Evolutionary conservation across 2,888 invertebrate genomes (phyloP).

Genomic region (Acrocyrtus sp.): DNA sequence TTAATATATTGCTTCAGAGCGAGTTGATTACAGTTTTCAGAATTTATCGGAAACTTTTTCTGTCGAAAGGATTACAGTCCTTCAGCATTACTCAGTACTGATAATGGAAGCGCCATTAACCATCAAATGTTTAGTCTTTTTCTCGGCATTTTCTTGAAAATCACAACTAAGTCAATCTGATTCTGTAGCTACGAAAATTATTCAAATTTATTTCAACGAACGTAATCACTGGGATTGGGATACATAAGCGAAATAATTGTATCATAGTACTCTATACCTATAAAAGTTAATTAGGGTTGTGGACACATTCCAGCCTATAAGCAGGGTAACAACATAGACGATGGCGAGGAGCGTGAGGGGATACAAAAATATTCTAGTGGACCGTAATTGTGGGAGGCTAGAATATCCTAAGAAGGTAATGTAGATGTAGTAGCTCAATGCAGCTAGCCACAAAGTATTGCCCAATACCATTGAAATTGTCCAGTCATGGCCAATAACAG

Average conservation of each 20-base stretch:
- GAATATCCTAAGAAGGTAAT: slow-evolving; percentile 95
- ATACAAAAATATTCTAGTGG: slow-evolving; percentile 84
- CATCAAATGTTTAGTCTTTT: slow-evolving; percentile 21
- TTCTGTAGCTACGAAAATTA: slow-evolving; percentile 18
- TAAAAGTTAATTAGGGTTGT: slow-evolving; percentile 85
- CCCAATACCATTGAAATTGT: slow-evolving; percentile 81
- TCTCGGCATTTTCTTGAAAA: slow-evolving; percentile 25
- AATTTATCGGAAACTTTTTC: not conserved
- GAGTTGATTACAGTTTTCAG: too few species aligned
- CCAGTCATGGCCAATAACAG: slow-evolving; percentile 79
- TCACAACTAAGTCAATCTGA: slow-evolving; percentile 17
- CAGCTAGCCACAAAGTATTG: slow-evolving; percentile 93
- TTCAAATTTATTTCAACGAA: slow-evolving; percentile 25
- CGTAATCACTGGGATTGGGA: slow-evolving; percentile 33
- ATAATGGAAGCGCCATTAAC: not conserved
- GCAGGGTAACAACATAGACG: slow-evolving; percentile 80
- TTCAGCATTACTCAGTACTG: not conserved
- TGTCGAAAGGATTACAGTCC: not conserved
- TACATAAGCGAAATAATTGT: not conserved
- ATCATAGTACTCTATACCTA: slow-evolving; percentile 77
- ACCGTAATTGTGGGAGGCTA: slow-evolving; percentile 88
- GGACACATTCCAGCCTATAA: slow-evolving; percentile 86
- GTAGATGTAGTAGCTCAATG: slow-evolving; percentile 91
- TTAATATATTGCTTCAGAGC: too few species aligned
- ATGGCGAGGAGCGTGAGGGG: slow-evolving; percentile 83